phyloP scores from a whole-genome alignment of 2,113 vertebrate genomes.

The Pygoscelis adeliae region DNA sequence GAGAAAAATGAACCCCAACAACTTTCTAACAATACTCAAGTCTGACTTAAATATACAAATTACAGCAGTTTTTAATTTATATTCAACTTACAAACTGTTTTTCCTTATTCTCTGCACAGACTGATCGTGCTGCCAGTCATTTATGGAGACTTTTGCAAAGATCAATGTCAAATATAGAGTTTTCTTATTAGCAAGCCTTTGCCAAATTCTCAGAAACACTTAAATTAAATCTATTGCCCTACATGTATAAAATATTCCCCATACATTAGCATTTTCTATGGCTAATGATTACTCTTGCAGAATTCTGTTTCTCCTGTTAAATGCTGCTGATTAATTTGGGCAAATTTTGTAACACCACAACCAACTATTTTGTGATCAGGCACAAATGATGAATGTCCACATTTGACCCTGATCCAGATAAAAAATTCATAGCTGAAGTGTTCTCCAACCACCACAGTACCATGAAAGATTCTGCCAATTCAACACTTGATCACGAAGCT shows the following conservation, averaged over 20 bases:
- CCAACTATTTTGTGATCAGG: neutral
- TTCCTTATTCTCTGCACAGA: neutral
- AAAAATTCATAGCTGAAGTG: neutral
- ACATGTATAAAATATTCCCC: neutral
- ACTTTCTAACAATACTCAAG: neutral
- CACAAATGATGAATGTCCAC: neutral
- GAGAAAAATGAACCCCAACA: neutral
- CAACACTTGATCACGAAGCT: neutral
- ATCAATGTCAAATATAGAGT: neutral
- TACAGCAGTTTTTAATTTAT: neutral
- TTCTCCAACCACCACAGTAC: neutral
- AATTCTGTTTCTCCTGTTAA: neutral
- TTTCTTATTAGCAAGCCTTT: neutral
- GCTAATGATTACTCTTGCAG: neutral
- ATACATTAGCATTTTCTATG: neutral
- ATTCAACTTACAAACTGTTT: neutral
- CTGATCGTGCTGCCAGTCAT: neutral
- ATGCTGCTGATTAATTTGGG: neutral
- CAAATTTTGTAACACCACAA: neutral
- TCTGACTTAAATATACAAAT: neutral
- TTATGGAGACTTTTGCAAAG: neutral
- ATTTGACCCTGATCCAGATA: neutral
- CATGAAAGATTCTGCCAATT: neutral
- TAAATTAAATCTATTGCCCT: neutral
- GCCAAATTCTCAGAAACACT: neutral